These are phyloP conservation scores for Centropus unirufus DNA, from an alignment of 2,113 vertebrate genomes.

Conservation along the genomic window DNA sequence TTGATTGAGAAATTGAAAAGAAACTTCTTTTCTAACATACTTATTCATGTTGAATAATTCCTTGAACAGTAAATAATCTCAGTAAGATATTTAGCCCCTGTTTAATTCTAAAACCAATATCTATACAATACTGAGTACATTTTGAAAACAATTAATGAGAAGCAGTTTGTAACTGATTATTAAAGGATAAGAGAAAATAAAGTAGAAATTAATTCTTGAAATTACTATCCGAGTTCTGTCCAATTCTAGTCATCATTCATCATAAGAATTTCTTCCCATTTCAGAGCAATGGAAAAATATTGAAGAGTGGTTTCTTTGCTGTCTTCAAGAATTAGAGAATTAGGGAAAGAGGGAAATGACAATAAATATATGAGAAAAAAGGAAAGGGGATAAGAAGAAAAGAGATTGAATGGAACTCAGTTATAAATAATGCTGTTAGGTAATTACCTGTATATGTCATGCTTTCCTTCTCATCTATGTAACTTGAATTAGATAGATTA, in stretches of 20 bases:
- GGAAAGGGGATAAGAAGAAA: accelerated
- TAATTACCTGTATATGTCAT: background rate
- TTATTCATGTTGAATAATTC: background rate
- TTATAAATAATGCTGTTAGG: background rate
- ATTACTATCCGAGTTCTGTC: background rate
- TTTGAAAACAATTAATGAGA: background rate
- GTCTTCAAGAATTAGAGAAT: background rate
- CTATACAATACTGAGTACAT: background rate
- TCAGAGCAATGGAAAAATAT: background rate
- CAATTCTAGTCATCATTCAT: background rate
- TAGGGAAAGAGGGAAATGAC: background rate
- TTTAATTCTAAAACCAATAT: background rate
- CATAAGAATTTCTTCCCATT: background rate
- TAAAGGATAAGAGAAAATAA: background rate
- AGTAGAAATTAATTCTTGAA: background rate
- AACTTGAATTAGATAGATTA: no score
- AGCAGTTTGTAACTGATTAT: background rate
- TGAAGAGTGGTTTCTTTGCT: background rate
- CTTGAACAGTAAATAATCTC: background rate
- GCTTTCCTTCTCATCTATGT: background rate
- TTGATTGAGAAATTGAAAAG: background rate
- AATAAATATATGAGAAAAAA: background rate
- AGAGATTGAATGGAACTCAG: background rate
- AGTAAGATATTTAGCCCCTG: background rate
- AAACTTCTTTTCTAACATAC: background rate